Evolutionary conservation across 2,888 invertebrate genomes (phyloP), one percentile per base, ranked within the genome.

Genomic region (Rhagium mordax): DNA sequence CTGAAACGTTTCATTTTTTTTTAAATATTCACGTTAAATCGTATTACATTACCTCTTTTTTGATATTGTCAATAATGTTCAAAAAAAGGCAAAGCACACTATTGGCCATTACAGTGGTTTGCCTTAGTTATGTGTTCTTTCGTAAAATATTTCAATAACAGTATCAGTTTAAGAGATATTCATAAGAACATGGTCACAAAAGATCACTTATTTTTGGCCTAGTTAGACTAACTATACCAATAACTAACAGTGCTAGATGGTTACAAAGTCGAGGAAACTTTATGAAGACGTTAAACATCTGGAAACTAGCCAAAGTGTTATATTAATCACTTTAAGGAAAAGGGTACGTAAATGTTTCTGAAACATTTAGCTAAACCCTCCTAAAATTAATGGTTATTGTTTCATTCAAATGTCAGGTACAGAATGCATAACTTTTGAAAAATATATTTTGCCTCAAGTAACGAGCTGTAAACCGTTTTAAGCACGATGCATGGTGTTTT

Each of bases 301-400:
- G 59, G 59, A 59, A 59, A 29, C 33, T 20, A 59, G 59, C 59
- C 59, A 59, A 59, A 59, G 16, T 29, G 33, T 59, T 59, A 16
- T 41, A 59, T 61, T 61, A 61, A 61, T 48, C 61, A 47, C 21
- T 61, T 18, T n/a, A 20, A 64, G 51, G 24, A 48, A 49, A 64
- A 64, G 51, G 51, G 7, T 48, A 47, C 64, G 24, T 16, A 64
- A 49, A 24, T 49, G 15, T 49, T 61, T 61, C 15, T 61, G 61
- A 53, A 59, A 59, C 59, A 59, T 59, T 59, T 33, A 59, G 59
- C 33, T 59, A 59, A 27, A 64, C 16, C 64, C 64, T 48, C n/a
- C 18, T 49, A 16, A 29, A 64, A 64, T 64, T 64, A 64, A 64
- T 64, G 51, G 64, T 51, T 51, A 47, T 49, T 64, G 64, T 64